Evolutionary conservation across 2,888 invertebrate genomes (phyloP).

Genomic region (Ennomos quercinarius): DNA sequence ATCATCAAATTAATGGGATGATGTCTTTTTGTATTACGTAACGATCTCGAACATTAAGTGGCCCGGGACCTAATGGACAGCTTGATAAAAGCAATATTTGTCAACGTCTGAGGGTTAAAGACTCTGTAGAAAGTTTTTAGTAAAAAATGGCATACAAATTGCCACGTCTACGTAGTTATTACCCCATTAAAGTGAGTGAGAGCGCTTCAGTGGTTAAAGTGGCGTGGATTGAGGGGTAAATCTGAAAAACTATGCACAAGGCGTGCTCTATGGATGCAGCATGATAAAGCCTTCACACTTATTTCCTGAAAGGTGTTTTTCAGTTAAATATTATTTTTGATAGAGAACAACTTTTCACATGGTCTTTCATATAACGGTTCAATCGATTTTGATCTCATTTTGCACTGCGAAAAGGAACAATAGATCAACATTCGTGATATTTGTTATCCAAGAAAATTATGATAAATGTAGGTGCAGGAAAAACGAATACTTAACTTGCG

Average conservation of each 20-base stretch:
- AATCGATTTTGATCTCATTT: too few species aligned
- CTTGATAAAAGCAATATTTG: conserved; percentile 43
- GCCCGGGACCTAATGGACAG: background rate
- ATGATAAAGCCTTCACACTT: conserved; percentile 9
- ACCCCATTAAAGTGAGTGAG: conserved; percentile 70
- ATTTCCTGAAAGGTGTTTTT: conserved; percentile 19
- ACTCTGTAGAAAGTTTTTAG: conserved; percentile 24
- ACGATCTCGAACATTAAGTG: background rate
- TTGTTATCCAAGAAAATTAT: too few species aligned
- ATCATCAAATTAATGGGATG: too few species aligned
- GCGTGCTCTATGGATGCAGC: background rate
- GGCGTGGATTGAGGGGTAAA: conserved; percentile 68
- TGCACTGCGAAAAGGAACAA: too few species aligned
- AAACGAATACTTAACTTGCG: too few species aligned
- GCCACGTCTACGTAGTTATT: conserved; percentile 72
- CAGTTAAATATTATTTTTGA: conserved; percentile 14
- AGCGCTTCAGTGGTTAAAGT: conserved; percentile 50
- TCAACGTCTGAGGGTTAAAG: conserved; percentile 52
- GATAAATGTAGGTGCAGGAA: too few species aligned
- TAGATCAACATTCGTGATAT: too few species aligned
- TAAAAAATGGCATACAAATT: conserved; percentile 64
- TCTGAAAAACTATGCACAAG: conserved; percentile 50
- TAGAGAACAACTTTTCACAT: too few species aligned
- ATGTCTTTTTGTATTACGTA: too few species aligned
- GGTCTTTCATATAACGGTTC: too few species aligned